Evolutionary conservation across 2,113 vertebrate genomes (phyloP), one percentile per base, ranked within the genome.

Genomic region (Halichoeres trimaculatus): DNA sequence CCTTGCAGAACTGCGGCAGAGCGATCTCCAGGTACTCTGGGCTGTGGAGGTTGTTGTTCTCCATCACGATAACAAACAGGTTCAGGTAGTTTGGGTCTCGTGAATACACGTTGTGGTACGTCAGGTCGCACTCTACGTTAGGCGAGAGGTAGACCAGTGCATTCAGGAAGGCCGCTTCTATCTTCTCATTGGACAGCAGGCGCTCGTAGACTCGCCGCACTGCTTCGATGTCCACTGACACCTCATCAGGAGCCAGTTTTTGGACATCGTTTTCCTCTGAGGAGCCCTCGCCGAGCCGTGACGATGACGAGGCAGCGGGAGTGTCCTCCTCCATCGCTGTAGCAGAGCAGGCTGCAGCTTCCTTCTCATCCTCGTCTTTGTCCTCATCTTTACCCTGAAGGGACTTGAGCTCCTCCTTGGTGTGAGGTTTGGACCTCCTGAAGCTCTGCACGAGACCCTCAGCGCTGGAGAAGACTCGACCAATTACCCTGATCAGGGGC

Each of bases 21-120:
- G 98, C 98, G 77, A 99, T 99, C 93, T 99, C 98, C 91, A 99
- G 93, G 82, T 99, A 99, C 77, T 99, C 98, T 1, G 98, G 98
- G 87, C 98, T 99, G 91, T 99, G 98, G 71, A 99, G 98, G 90
- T 99, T 99, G 87, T 95, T 95, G 83, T 99, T 99, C 81, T 99
- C 98, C 98, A 99, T 99, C 78, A 99, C 96, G 1, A 99, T 98
- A 74, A 99, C 95, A 91, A 99, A 99, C 82, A 99, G 92, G 90
- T 99, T 99, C 87, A 99, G 95, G 92, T 99, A 99, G 88, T 98
- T 97, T 45, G 96, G 96, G 91, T 99, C 96, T 63, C 97, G 89
- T 55, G 96, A 96, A 79, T 99, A 99, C 26, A 98, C 96, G 10
- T 97, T 99, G 93, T 99, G 98, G 84, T 99, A 99, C 17, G 97